phyloP scores from a whole-genome alignment of 2,797 vertebrate genomes.

The Cirrhinus molitorella region DNA sequence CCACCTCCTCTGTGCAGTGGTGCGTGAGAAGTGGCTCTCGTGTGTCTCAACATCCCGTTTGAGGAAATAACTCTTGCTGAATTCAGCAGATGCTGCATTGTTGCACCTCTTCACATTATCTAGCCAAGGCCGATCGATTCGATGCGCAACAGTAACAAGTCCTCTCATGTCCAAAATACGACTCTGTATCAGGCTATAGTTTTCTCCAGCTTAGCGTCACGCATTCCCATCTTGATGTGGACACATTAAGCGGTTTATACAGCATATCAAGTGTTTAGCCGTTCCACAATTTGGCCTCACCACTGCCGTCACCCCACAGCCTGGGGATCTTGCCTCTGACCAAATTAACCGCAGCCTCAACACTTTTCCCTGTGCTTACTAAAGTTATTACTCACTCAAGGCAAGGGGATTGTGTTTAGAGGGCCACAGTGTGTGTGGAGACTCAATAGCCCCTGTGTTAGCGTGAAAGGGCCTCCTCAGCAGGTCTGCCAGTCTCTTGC shows the following conservation, averaged over 20 bases:
- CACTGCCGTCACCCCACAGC: not conserved
- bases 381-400: slow-evolving; percentile 17
- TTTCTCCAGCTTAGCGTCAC: slow-evolving; percentile 70
- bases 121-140: slow-evolving; percentile 70
- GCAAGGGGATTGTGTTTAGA: slow-evolving; percentile 24
- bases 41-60: slow-evolving; percentile 47
- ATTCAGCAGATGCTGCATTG: slow-evolving; percentile 73
- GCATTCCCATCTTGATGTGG: slow-evolving; percentile 74
- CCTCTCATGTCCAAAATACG: slow-evolving; percentile 64
- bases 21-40: slow-evolving; percentile 28
- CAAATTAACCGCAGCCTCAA: slow-evolving; percentile 27
- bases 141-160: slow-evolving; percentile 70
- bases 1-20: slow-evolving; percentile 16
- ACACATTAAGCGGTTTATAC: slow-evolving; percentile 71
- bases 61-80: slow-evolving; percentile 49
- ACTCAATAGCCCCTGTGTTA: slow-evolving; percentile 53
- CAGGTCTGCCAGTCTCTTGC: slow-evolving; percentile 70
- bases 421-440: not conserved
- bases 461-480: slow-evolving; percentile 71
- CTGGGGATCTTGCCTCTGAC: not conserved
- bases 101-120: slow-evolving; percentile 55
- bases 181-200: slow-evolving; percentile 62
- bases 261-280: slow-evolving; percentile 59
- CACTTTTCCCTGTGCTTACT: slow-evolving; percentile 10
- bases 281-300: slow-evolving; percentile 22